Evolutionary conservation across 2,797 vertebrate genomes (phyloP).

Genomic region (Salarias fasciatus): DNA sequence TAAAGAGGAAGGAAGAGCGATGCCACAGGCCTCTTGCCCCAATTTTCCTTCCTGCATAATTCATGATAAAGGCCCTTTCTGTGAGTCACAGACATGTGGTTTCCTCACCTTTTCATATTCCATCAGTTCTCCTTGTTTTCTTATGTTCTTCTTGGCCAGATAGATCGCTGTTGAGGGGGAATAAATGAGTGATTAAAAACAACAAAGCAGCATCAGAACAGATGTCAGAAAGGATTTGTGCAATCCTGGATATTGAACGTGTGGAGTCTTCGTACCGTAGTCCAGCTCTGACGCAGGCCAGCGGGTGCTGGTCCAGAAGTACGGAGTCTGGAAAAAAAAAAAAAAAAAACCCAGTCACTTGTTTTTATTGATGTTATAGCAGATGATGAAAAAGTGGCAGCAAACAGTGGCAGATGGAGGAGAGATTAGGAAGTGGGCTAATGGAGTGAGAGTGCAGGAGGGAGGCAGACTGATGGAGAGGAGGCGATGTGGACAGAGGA

Average conservation of each 20-base stretch:
- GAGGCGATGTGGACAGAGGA: background rate
- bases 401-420: conserved; percentile 44
- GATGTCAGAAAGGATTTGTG: no score
- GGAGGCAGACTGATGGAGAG: conserved; percentile 5
- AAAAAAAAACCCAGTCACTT: conserved; percentile 8
- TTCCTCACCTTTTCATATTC: conserved; percentile 92
- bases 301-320: conserved; percentile 92
- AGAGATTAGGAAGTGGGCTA: conserved; percentile 49
- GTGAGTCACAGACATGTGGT: conserved; percentile 2
- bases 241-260: no score
- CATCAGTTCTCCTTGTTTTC: conserved; percentile 90
- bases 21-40: conserved; percentile 4
- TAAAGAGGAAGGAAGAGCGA: background rate
- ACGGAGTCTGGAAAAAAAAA: conserved; percentile 84
- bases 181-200: background rate
- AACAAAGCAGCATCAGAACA: background rate
- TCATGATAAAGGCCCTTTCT: conserved; percentile 7
- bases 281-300: conserved; percentile 93
- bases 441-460: conserved; percentile 30
- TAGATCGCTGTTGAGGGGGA: conserved; percentile 86
- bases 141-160: conserved; percentile 95
- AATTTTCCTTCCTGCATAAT: conserved; percentile 14
- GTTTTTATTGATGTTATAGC: conserved; percentile 14
- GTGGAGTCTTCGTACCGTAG: conserved; percentile 84
- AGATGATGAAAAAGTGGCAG: conserved; percentile 20